Conservation (phyloP, 2,797 vertebrate genomes). For the Peromyscus eremicus region DNA sequence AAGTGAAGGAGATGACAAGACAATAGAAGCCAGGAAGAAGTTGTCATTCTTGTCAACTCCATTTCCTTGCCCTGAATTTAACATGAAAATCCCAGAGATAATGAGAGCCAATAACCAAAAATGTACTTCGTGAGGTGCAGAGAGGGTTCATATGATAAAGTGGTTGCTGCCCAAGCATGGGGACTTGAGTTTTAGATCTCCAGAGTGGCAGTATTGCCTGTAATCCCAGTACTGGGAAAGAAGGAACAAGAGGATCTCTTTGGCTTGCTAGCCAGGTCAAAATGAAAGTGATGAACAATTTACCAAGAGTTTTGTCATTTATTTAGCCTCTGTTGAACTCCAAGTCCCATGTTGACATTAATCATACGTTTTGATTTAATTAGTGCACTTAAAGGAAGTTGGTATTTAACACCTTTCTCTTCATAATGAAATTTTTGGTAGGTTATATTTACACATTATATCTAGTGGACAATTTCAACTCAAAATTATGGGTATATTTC, state of each 20-base stretch:
- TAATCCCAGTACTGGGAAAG: not conserved
- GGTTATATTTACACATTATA: not conserved
- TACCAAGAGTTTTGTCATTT: not conserved
- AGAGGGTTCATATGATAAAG: not conserved
- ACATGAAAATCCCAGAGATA: rapidly evolving
- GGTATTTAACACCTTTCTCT: not conserved
- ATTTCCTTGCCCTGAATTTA: not conserved
- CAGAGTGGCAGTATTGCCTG: too few relatives aligned
- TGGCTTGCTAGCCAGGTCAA: not conserved
- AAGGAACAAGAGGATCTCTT: not conserved
- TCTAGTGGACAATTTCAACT: not conserved
- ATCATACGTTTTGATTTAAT: not conserved
- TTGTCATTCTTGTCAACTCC: rapidly evolving
- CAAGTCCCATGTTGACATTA: not conserved
- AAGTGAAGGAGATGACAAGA: too few relatives aligned
- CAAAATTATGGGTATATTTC: not conserved
- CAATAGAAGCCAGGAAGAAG: too few relatives aligned
- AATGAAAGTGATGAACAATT: not conserved
- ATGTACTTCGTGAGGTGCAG: not conserved
- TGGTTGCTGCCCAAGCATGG: not conserved
- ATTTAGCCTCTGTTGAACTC: not conserved
- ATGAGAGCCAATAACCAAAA: not conserved
- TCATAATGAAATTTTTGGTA: not conserved
- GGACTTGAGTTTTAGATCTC: not conserved
- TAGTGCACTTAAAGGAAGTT: not conserved